A percentile compares a stretch with the other conserved stretches of the same genome.
Conservation (phyloP, 2,888 invertebrate genomes). For the Trisateles emortualis region DNA sequence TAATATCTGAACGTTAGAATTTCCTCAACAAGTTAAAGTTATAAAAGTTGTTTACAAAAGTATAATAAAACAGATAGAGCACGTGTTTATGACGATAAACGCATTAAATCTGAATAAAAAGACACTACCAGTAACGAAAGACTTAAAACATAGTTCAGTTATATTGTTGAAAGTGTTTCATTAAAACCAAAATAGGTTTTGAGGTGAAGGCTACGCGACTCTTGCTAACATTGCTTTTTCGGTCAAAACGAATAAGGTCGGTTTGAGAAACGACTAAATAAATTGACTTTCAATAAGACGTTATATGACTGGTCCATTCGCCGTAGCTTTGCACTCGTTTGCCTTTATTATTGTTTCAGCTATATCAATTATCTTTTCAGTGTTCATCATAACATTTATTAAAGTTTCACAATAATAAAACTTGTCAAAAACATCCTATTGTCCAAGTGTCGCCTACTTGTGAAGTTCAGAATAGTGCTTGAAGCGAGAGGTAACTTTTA, state of each 20-base stretch:
- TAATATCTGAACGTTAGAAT: not conserved
- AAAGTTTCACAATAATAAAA: constrained; percentile 1
- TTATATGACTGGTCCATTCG: not conserved
- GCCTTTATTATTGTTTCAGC: not conserved
- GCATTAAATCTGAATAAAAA: constrained; percentile 36
- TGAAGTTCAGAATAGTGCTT: constrained; percentile 78
- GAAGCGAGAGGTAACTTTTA: constrained; percentile 82
- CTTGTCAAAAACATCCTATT: constrained; percentile 25
- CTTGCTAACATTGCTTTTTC: constrained; percentile 35
- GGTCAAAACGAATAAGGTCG: constrained; percentile 21
- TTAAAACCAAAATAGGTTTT: constrained; percentile 72
- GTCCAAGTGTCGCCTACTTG: constrained; percentile 49
- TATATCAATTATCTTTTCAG: not conserved
- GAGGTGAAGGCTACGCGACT: constrained; percentile 68
- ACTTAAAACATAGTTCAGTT: constrained; percentile 63
- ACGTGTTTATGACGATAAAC: constrained; percentile 41
- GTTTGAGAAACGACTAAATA: not conserved
- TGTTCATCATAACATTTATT: not conserved
- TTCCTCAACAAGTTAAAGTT: not conserved
- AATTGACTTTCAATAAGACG: constrained; percentile 5
- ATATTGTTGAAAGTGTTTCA: constrained; percentile 66
- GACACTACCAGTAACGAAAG: constrained; percentile 54
- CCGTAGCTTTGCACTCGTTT: not conserved
- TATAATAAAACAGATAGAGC: constrained; percentile 49
- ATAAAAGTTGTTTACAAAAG: not conserved